Percentiles rank a stretch among this genome's conserved stretches.
Conservation (phyloP, 2,113 vertebrate species). For the Halichoerus grypus region DNA sequence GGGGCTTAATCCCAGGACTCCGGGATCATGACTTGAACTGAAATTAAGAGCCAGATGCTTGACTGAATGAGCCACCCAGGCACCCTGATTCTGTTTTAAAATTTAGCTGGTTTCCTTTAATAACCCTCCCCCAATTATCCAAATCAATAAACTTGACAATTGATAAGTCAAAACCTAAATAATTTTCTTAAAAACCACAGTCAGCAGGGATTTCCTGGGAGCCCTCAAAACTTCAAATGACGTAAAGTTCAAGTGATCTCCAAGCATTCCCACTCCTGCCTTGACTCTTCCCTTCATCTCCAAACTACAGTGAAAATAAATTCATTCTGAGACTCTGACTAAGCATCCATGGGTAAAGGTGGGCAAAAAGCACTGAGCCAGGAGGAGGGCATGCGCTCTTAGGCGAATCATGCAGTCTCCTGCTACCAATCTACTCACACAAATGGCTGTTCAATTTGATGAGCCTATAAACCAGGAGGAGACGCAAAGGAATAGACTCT, state of each 20-base stretch:
- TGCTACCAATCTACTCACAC: not conserved
- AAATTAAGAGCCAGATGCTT: not conserved
- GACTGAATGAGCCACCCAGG: not conserved
- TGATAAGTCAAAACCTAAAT: slow-evolving; percentile 9
- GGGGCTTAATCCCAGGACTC: not conserved
- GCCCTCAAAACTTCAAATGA: not conserved
- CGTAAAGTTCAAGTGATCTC: not conserved
- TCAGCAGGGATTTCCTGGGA: not conserved
- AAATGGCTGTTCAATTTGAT: not conserved
- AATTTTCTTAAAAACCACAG: not conserved
- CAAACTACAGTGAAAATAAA: not conserved
- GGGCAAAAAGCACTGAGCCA: not conserved
- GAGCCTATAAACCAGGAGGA: not conserved
- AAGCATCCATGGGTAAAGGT: not conserved
- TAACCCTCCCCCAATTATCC: not conserved
- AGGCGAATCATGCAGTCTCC: not conserved
- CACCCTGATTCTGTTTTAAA: not conserved
- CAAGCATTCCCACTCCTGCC: not conserved
- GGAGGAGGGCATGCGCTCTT: not conserved
- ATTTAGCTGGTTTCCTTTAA: not conserved
- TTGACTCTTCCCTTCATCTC: not conserved
- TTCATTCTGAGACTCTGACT: not conserved
- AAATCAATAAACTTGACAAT: not conserved
- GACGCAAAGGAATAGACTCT: not conserved
- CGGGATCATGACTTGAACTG: not conserved